These are phyloP conservation scores for Balanococcus diminutus DNA, from an alignment of 2,888 invertebrate species.

Conservation along the genomic window DNA sequence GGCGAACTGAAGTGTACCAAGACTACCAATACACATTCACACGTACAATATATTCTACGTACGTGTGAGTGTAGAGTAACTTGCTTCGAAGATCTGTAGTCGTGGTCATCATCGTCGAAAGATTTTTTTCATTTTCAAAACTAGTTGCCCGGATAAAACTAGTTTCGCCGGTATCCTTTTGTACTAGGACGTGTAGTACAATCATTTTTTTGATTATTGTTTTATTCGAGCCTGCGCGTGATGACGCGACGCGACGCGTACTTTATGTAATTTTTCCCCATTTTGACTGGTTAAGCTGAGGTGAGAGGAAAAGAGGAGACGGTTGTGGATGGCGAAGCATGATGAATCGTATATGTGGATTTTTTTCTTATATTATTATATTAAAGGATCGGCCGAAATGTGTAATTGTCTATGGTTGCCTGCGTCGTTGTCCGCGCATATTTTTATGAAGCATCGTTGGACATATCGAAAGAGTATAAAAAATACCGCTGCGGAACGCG, in stretches of 20 bases:
- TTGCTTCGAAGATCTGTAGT: not conserved
- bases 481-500: not conserved
- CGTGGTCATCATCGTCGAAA: not conserved
- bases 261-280: too few species aligned
- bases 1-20: not conserved
- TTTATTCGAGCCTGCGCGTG: not conserved
- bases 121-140: not conserved
- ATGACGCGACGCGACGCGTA: not conserved
- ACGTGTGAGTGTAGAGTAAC: not conserved
- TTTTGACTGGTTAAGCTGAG: too few species aligned
- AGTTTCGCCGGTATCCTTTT: not conserved
- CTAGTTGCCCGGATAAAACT: not conserved
- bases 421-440: not conserved
- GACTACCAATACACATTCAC: not conserved
- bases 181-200: not conserved
- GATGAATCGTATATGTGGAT: not conserved
- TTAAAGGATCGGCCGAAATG: too few species aligned
- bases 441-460: not conserved
- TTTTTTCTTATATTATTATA: too few species aligned
- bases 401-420: not conserved
- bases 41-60: too few species aligned
- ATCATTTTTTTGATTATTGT: not conserved
- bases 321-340: not conserved
- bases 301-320: not conserved
- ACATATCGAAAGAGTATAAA: not conserved